Base-by-base conservation (phyloP, 1,140 invertebrate genomes). In the Macrocentrus cingulum region DNA sequence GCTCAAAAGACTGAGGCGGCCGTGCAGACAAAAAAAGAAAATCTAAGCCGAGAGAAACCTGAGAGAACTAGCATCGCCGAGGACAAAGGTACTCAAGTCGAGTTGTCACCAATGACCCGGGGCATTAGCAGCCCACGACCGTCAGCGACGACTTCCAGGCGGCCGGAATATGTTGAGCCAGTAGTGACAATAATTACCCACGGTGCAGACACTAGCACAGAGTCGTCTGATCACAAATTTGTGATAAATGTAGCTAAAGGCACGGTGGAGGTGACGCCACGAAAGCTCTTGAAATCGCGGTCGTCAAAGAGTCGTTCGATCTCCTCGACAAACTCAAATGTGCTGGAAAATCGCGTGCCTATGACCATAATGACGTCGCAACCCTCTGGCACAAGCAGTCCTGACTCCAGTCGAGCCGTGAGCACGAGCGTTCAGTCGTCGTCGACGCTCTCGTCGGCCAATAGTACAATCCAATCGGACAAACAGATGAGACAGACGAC, bases 21-120 rank as follows among this genome's bases (percentile, higher is more conserved):
- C n/a, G n/a, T n/a, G n/a, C n/a, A 18, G 19, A 45, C 20, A 51
- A n/a, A 8, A 42, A 36, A 19, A 50, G 3, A 51, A 52, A 59
- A 16, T 9, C 15, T 20, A 57, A n/a, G 15, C 16, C 34, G 61
- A 29, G 22, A 59, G 45, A 6, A 46, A 6, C 54, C 53, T 53
- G 2, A 63, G 53, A 69, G 50, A 22, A 60, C 52, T 4, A 71
- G 73, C 52, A 72, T 59, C 2, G 74, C 74, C 48, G 56, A 70
- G 34, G 69, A 78, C 55, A 76, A 78, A 49, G 65, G 72, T 45
- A 50, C 69, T 4, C 74, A 78, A 57, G 75, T 76, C 2, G 64
- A 69, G 49, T 56, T 67, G 19, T 11, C 23, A 7, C 15, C 46
- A 15, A 48, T 22, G 11, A 32, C 8, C 13, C 16, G n/a, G 20